Percentiles rank a stretch among this genome's conserved stretches.
phyloP scores from a whole-genome alignment of 30 jellyfish, hydroid and myxozoan genomes.

The Morbakka virulenta region DNA sequence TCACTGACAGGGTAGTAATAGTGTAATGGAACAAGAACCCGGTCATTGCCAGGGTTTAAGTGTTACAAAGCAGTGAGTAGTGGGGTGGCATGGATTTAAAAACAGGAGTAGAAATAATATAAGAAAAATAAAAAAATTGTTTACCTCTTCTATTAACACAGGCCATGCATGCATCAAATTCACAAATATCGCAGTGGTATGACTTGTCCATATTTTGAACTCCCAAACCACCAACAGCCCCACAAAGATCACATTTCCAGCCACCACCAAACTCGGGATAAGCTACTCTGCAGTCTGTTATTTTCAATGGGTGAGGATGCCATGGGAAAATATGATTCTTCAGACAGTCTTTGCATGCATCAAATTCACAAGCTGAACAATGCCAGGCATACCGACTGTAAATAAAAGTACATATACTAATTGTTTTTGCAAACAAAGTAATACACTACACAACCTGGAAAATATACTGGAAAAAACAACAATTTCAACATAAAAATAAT shows the following conservation, averaged over 20 bases:
- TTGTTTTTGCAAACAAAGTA: no score
- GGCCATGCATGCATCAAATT: constrained; percentile 53
- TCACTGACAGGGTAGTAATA: no score
- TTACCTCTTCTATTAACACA: constrained; percentile 57
- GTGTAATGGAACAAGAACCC: no score
- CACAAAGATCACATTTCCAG: constrained; percentile 95
- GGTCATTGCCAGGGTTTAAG: no score
- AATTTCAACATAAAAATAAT: no score
- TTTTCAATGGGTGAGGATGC: constrained; percentile 75
- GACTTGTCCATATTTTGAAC: constrained; percentile 44
- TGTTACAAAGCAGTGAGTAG: no score
- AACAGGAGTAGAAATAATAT: neutral
- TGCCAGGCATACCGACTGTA: no score
- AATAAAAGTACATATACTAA: no score
- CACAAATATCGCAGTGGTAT: constrained; percentile 55
- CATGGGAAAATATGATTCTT: constrained; percentile 55
- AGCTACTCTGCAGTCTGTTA: constrained; percentile 50
- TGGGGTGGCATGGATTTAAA: neutral
- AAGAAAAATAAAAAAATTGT: neutral
- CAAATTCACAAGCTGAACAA: constrained; percentile 66
- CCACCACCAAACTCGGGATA: constrained; percentile 82
- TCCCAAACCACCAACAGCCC: constrained; percentile 45
- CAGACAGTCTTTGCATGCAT: constrained; percentile 66
- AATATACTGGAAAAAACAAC: no score
- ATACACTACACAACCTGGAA: no score